phyloP scores from a whole-genome alignment of 2,113 vertebrate genomes.

The Platichthys flesus region DNA sequence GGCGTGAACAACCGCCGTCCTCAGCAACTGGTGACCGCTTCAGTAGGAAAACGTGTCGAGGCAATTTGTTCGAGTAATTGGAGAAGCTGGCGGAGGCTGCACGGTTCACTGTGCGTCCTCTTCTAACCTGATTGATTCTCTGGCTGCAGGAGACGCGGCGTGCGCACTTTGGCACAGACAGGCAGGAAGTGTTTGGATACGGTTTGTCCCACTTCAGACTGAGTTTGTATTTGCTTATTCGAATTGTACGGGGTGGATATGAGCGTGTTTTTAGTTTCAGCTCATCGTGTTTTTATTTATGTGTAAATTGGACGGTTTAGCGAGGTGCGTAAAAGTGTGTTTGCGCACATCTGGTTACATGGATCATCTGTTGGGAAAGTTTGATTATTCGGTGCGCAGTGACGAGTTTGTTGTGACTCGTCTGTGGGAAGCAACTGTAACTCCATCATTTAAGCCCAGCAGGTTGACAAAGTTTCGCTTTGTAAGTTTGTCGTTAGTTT shows the following conservation, averaged over 20 bases:
- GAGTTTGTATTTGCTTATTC: neutral
- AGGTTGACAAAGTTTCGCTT: neutral
- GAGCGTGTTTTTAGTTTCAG: neutral
- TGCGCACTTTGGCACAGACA: constrained; percentile 10
- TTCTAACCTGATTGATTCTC: constrained; percentile 16
- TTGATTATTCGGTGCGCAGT: neutral
- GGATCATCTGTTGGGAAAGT: neutral
- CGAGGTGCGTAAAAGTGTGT: neutral
- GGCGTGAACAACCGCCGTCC: constrained; percentile 19
- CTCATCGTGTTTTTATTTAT: too few species aligned
- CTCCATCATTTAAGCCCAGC: neutral
- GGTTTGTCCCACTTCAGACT: constrained; percentile 41
- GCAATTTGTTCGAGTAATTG: constrained; percentile 49
- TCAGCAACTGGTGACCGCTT: constrained; percentile 61
- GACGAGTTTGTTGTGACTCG: neutral
- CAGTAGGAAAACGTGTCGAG: constrained; percentile 34
- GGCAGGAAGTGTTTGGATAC: constrained; percentile 16
- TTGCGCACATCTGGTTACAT: neutral
- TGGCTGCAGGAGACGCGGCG: constrained; percentile 27
- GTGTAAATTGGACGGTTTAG: too few species aligned
- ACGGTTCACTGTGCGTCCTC: constrained; percentile 30
- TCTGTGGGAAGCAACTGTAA: neutral
- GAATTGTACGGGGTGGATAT: neutral
- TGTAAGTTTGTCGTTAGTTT: too few species aligned
- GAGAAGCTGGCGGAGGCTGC: constrained; percentile 41